Base-by-base conservation (phyloP, 2,888 invertebrate species). In the Harpalus rufipes region DNA sequence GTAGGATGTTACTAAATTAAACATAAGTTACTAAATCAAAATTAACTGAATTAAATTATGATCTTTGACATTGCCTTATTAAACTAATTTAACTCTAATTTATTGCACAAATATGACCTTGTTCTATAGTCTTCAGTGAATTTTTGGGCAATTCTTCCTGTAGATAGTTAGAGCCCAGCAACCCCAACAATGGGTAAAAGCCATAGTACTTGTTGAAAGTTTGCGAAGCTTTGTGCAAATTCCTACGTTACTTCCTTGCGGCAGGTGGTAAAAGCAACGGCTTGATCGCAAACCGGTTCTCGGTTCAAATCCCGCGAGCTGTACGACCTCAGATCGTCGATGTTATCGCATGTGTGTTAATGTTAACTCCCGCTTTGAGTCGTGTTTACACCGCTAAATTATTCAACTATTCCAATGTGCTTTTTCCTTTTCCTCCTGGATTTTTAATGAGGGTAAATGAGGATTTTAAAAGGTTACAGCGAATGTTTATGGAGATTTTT, bases 251-350 rank as follows among this genome's bases (percentile, higher is more conserved):
- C 44, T 51, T 51, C 44, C 44, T 51, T 51, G 44, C 44, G 41
- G 41, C 72, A 72, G 72, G 72, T 72, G 72, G 72, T 72, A 72
- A 41, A 39, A 44, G 72, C 72, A 72, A 39, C 44, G 39, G 72
- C 72, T 14, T 14, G 16, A 72, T 14, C 39, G 32, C 39, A 41
- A 72, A 72, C 72, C 72, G 39, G 72, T 72, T 72, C 25, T 32
- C 72, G 41, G 72, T 72, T 72, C 39, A 41, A 72, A 72, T 72
- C 72, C 61, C 61, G 61, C 61, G 61, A 18, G 61, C 21, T 32
- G 32, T 65, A 7, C 65, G 65, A 65, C 65, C 65, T 65, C 65
- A 39, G n/a, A 51, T 51, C 44, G 44, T 12, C 32, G 44, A 51
- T 51, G 44, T 12, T 51, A 80, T 80, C 58, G 61, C 18, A 16